Percentiles rank a stretch among this genome's conserved stretches.
phyloP scores from a whole-genome alignment of 2,113 vertebrate genomes.

The Benitochromis conjunctus region DNA sequence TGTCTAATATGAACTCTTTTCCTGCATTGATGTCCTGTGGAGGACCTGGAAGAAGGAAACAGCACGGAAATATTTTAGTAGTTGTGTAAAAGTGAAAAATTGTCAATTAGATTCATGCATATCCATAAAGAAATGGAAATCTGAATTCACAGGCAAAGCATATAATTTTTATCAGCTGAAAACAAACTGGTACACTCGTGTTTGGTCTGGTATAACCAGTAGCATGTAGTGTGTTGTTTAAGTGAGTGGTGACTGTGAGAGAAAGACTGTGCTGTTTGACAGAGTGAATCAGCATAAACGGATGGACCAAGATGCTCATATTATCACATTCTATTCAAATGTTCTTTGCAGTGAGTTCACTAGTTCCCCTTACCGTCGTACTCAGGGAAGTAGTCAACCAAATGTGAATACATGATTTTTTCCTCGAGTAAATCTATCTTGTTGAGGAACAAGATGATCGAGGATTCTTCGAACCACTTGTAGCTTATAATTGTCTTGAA shows the following conservation, averaged over 20 bases:
- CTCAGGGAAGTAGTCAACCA: constrained; percentile 88
- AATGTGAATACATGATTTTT: constrained; percentile 86
- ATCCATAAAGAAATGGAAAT: not conserved
- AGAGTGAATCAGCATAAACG: not conserved
- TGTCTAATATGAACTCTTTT: constrained; percentile 83
- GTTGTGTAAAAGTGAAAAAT: not conserved
- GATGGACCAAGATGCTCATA: not conserved
- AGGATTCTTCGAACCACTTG: constrained; percentile 84
- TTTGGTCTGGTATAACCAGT: not conserved
- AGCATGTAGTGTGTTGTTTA: not conserved
- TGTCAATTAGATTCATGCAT: not conserved
- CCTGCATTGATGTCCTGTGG: constrained; percentile 77
- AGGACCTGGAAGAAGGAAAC: constrained; percentile 67
- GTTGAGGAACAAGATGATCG: constrained; percentile 88
- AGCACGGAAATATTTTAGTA: not conserved
- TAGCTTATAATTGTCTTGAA: constrained; percentile 87
- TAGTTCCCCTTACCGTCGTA: constrained; percentile 75
- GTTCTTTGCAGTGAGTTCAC: not conserved
- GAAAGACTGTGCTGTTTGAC: not conserved
- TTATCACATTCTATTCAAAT: not conserved
- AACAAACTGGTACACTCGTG: not conserved
- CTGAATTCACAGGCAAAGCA: not conserved
- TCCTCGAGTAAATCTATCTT: constrained; percentile 88
- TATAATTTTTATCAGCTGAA: not conserved
- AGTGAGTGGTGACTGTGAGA: not conserved